Percentiles rank a stretch among this genome's conserved stretches.
These are phyloP conservation scores for Peromyscus leucopus DNA, from an alignment of 2,113 vertebrate species.

Conservation along the genomic window DNA sequence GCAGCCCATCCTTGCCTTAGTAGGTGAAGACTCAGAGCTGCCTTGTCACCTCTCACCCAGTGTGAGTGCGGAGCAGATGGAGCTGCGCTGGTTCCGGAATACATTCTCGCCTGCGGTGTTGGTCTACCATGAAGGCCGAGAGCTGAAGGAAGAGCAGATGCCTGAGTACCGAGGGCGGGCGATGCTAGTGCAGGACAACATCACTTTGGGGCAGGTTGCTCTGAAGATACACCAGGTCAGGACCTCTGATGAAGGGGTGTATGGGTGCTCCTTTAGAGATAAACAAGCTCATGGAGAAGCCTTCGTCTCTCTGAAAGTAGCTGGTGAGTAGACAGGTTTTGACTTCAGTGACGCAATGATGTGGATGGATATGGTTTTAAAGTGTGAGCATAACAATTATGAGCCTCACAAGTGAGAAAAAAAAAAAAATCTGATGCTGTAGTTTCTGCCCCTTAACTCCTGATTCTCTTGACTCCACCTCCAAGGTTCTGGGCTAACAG, in stretches of 20 bases:
- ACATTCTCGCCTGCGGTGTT: neutral
- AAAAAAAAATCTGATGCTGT: neutral
- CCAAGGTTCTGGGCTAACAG: no score
- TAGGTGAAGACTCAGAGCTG: slow-evolving; percentile 66
- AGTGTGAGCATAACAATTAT: neutral
- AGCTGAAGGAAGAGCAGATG: slow-evolving; percentile 59
- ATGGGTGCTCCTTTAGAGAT: slow-evolving; percentile 61
- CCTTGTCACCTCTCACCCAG: slow-evolving; percentile 66
- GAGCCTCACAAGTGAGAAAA: no score
- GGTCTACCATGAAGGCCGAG: neutral
- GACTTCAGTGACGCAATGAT: neutral
- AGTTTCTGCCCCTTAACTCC: neutral
- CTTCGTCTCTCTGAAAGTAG: slow-evolving; percentile 56
- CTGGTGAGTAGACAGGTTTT: slow-evolving; percentile 53
- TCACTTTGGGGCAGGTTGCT: neutral
- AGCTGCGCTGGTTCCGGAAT: slow-evolving; percentile 72
- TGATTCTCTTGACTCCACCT: no score
- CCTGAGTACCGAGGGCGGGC: slow-evolving; percentile 50
- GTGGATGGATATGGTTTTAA: neutral
- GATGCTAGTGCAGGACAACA: neutral
- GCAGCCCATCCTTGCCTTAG: slow-evolving; percentile 38
- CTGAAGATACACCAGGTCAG: slow-evolving; percentile 44
- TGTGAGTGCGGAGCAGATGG: slow-evolving; percentile 43
- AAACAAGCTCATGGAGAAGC: slow-evolving; percentile 20
- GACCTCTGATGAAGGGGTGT: slow-evolving; percentile 68